These are phyloP conservation scores for Nephila pilipes DNA, from an alignment of 1,140 invertebrate species.

Conservation along the genomic window DNA sequence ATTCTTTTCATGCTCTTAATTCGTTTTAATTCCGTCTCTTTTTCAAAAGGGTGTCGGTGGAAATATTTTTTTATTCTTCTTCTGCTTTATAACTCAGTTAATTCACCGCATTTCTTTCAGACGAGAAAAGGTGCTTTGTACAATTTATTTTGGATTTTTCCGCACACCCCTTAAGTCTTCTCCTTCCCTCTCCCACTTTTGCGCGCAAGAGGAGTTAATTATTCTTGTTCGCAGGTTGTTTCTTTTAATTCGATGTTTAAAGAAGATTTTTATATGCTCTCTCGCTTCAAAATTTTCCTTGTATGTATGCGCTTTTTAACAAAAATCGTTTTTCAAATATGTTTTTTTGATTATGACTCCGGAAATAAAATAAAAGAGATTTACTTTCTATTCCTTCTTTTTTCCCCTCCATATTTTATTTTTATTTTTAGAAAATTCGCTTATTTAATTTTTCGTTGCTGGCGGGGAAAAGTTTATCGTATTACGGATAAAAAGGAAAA, in stretches of 20 bases:
- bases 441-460: background rate
- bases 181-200: background rate
- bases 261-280: constrained; percentile 31
- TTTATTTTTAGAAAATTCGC: background rate
- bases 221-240: constrained; percentile 74
- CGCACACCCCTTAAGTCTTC: background rate
- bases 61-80: background rate
- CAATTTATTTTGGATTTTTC: constrained; percentile 40
- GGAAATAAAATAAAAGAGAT: constrained; percentile 14
- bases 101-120: constrained; percentile 39
- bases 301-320: constrained; percentile 20
- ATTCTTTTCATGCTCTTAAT: constrained; percentile 60
- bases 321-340: constrained; percentile 53
- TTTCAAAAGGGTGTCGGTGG: constrained; percentile 38
- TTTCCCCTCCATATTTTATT: background rate
- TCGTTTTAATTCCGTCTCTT: constrained; percentile 65
- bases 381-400: background rate
- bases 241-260: constrained; percentile 68
- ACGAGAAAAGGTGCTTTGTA: constrained; percentile 43
- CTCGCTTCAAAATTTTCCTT: background rate
- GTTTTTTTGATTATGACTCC: background rate
- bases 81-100: constrained; percentile 57
- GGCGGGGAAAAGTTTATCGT: background rate
- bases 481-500: background rate
- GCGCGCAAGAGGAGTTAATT: constrained; percentile 57